phyloP scores from a whole-genome alignment of 2,113 vertebrate species.

The Engystomops pustulosus region DNA sequence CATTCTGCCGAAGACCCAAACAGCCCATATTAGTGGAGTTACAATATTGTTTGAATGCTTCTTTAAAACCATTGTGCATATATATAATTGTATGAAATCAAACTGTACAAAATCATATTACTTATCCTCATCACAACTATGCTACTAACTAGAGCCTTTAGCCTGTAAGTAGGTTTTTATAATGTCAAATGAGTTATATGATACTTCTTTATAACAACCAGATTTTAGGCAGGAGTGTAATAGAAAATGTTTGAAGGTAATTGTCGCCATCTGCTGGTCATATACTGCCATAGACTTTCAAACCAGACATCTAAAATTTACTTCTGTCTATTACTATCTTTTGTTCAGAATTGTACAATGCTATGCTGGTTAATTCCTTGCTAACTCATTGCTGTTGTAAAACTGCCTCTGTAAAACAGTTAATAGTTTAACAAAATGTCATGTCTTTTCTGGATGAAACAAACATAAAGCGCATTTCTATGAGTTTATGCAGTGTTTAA shows the following conservation, averaged over 20 bases:
- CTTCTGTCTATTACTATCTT: too few species aligned
- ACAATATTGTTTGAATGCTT: too few species aligned
- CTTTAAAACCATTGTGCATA: too few species aligned
- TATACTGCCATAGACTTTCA: background rate
- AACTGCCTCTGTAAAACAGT: background rate
- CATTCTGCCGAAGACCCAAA: too few species aligned
- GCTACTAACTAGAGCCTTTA: background rate
- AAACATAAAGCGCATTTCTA: background rate
- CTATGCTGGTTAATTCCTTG: background rate
- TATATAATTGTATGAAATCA: too few species aligned
- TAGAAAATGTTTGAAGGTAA: background rate
- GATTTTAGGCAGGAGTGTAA: background rate
- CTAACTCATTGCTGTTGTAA: background rate
- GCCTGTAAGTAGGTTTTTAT: background rate
- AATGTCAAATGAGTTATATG: background rate
- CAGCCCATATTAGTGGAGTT: too few species aligned
- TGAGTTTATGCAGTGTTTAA: background rate
- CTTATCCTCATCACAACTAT: background rate
- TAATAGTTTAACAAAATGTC: background rate
- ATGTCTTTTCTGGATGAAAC: background rate
- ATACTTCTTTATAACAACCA: background rate
- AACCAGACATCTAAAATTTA: too few species aligned
- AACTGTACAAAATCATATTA: background rate
- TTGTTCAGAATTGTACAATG: too few species aligned
- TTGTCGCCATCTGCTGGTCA: constrained; percentile 30